These are phyloP conservation scores for Scolanthus callimorphus DNA, from an alignment of 92 coral and sea anemone species.

Conservation along the genomic window DNA sequence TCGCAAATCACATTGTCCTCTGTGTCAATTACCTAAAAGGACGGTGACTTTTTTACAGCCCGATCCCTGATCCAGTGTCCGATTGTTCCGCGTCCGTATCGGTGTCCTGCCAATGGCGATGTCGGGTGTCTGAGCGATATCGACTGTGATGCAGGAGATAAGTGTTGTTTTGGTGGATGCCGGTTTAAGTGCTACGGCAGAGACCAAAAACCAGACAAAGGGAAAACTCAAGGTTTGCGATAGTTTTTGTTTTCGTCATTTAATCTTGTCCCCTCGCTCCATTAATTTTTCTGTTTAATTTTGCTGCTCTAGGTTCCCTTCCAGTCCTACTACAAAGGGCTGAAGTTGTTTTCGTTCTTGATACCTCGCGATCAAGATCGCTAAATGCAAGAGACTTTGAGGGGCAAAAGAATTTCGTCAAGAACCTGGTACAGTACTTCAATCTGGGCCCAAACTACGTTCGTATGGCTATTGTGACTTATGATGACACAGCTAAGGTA, in stretches of 20 bases:
- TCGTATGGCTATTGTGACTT: slow-evolving; percentile 64
- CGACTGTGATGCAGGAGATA: slow-evolving; percentile 45
- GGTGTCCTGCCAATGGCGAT: slow-evolving; percentile 13
- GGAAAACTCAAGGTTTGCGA: background rate
- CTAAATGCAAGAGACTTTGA: slow-evolving; percentile 54
- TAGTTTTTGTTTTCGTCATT: background rate
- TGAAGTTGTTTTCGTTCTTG: slow-evolving; percentile 75
- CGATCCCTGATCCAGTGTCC: slow-evolving; percentile 23
- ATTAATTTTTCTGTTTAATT: no score
- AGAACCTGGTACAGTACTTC: slow-evolving; percentile 43
- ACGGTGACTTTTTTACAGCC: no score
- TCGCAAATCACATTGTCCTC: no score
- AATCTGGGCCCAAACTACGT: slow-evolving; percentile 48
- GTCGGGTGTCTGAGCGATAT: slow-evolving; percentile 35
- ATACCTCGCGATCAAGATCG: slow-evolving; percentile 64
- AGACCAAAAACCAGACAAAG: background rate
- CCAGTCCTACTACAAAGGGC: slow-evolving; percentile 31
- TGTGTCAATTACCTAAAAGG: no score
- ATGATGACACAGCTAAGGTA: slow-evolving; percentile 43
- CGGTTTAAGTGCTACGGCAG: slow-evolving; percentile 17
- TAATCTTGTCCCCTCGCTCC: slow-evolving; percentile 21
- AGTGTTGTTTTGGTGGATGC: slow-evolving; percentile 77
- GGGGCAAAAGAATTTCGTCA: slow-evolving; percentile 57
- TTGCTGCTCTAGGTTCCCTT: no score
- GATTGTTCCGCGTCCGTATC: slow-evolving; percentile 19